Evolutionary conservation across 2,888 invertebrate genomes (phyloP).

Genomic region (Sepiola atlantica): DNA sequence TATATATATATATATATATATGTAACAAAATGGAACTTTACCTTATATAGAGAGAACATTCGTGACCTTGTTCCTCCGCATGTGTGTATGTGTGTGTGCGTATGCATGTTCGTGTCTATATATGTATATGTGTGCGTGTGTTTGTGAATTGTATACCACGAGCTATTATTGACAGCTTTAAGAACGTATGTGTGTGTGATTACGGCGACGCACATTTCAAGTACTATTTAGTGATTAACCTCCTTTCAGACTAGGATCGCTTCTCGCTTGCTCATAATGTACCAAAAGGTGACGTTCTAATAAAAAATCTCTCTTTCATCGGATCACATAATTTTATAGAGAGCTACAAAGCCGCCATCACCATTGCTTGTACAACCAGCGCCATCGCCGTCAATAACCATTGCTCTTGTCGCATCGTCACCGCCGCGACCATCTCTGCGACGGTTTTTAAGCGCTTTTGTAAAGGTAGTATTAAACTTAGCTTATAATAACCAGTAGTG

Average conservation of each 20-base stretch:
- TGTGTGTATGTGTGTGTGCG: background rate
- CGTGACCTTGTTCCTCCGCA: too few relatives aligned
- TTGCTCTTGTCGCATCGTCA: background rate
- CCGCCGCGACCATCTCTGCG: background rate
- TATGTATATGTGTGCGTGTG: background rate
- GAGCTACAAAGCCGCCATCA: background rate
- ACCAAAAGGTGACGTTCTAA: constrained; percentile 32
- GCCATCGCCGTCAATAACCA: background rate
- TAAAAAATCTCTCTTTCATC: background rate
- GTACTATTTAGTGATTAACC: background rate
- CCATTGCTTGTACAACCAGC: background rate
- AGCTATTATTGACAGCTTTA: too few relatives aligned
- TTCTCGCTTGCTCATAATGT: constrained; percentile 3
- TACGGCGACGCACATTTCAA: background rate
- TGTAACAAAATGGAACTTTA: background rate
- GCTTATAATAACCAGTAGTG: too few relatives aligned
- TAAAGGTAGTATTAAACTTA: too few relatives aligned
- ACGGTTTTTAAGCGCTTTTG: too few relatives aligned
- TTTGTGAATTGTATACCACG: too few relatives aligned
- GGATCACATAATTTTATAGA: background rate
- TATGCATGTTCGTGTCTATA: too few relatives aligned
- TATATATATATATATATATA: background rate
- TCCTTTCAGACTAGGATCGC: constrained; percentile 19
- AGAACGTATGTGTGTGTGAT: too few relatives aligned
- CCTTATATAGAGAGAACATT: too few relatives aligned